Percentiles rank a stretch among this genome's conserved stretches.
Conservation (phyloP, 2,113 vertebrate species). For the Shinisaurus crocodilurus region DNA sequence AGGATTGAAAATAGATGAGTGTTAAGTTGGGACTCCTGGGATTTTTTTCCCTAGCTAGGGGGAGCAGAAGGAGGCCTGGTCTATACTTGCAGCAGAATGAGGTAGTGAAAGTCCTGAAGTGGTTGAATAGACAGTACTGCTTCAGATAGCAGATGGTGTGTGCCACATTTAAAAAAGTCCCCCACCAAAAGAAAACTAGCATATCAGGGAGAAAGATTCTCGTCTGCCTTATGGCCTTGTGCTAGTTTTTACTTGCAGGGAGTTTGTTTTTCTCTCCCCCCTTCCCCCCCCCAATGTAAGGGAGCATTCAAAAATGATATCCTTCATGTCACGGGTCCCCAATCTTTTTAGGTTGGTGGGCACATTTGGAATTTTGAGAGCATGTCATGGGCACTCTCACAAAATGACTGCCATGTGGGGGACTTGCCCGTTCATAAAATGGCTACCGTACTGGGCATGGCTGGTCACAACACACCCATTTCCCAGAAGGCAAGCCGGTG, state of each 20-base stretch:
- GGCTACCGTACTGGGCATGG: no score
- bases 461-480: no score
- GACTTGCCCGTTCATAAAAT: no score
- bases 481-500: no score
- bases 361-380: no score
- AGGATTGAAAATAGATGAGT: constrained; percentile 49
- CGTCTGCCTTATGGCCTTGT: not conserved
- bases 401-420: no score
- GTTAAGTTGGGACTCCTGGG: constrained; percentile 69
- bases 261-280: not conserved
- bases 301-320: not conserved
- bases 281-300: not conserved
- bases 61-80: not conserved
- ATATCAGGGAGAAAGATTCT: not conserved
- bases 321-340: no score
- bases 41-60: constrained; percentile 13
- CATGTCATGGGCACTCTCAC: no score
- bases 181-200: not conserved
- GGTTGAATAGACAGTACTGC: no score
- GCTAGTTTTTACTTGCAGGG: not conserved
- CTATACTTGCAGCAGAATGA: not conserved
- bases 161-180: not conserved
- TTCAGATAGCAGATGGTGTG: not conserved
- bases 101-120: not conserved
- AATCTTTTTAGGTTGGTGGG: no score